These are phyloP conservation scores for Bombus breviceps DNA, from an alignment of 1,140 invertebrate species.

Conservation along the genomic window DNA sequence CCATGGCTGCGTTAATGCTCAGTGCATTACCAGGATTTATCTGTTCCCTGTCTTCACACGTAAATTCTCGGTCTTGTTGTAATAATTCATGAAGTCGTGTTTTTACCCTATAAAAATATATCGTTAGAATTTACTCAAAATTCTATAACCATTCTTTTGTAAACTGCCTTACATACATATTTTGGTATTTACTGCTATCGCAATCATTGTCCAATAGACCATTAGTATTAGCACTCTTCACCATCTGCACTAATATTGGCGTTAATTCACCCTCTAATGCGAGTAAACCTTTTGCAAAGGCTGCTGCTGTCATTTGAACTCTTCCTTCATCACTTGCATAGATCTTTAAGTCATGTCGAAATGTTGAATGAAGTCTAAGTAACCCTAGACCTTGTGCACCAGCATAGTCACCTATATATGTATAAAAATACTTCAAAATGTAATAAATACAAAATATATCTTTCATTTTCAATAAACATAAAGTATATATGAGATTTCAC, in stretches of 20 bases:
- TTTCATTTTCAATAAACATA: constrained; percentile 23
- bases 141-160: too few relatives aligned
- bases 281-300: constrained; percentile 98
- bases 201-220: constrained; percentile 98
- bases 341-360: constrained; percentile 99
- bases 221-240: constrained; percentile 99
- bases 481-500: constrained; percentile 23
- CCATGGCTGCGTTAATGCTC: constrained; percentile 93
- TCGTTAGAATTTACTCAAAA: background rate
- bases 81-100: constrained; percentile 96
- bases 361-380: constrained; percentile 97
- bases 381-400: constrained; percentile 96
- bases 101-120: constrained; percentile 91
- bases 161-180: constrained; percentile 88
- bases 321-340: constrained; percentile 99
- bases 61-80: constrained; percentile 95
- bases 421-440: background rate
- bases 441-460: background rate
- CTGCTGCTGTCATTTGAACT: constrained; percentile 99
- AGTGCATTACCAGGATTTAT: constrained; percentile 95
- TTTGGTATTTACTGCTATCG: constrained; percentile 97
- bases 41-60: constrained; percentile 90
- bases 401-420: constrained; percentile 90
- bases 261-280: constrained; percentile 99
- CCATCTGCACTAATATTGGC: constrained; percentile 99